Evolutionary conservation across 2,113 vertebrate species (phyloP), one percentile per base, ranked within the genome.

Genomic region (Bufo gargarizans): DNA sequence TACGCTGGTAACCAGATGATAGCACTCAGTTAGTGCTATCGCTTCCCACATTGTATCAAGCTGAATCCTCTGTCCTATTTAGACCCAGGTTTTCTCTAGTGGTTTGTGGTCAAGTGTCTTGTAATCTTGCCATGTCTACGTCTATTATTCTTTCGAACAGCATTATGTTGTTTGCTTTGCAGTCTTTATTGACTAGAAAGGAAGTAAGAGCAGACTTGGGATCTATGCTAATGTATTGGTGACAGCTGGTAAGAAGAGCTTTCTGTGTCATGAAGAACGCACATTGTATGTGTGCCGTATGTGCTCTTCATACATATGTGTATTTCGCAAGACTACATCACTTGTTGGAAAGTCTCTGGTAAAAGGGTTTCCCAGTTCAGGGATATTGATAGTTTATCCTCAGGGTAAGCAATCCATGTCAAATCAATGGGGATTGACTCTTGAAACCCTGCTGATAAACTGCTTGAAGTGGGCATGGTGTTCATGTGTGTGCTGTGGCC

Each of bases 161-260:
- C 69, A 79, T 67, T 22, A 67, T 22, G 45, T 17, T 78, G 67
- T 86, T 86, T 76, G 58, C 85, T 78, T 86, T 78, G 58, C 85
- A 14, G n/a, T 55, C 82, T 84, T 84, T 67, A 67, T 78, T 86
- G 85, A 86, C 85, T 78, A 43, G n/a, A 59, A 47, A 78, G 58
- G 85, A 77, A 67, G 61, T 78, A 1, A 43, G 45, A 43, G 6
- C 20, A 49, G 59, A 63, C 71, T 33, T 53, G 19, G 55, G 53
- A 77, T 49, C 43, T 49, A 22, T 14, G n/a, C 61, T 65, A 77
- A 78, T 86, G 49, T 79, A 50, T 47, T 50, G 33, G 65, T 65
- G 56, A 65, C 33, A 14, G 58, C 59, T 78, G 56, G 59, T 50
- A 55, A 56, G 61, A 7, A 33, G 59, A 8, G 14, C 76, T 77